Conservation (phyloP, 2,113 vertebrate genomes). For the Cebus imitator region DNA sequence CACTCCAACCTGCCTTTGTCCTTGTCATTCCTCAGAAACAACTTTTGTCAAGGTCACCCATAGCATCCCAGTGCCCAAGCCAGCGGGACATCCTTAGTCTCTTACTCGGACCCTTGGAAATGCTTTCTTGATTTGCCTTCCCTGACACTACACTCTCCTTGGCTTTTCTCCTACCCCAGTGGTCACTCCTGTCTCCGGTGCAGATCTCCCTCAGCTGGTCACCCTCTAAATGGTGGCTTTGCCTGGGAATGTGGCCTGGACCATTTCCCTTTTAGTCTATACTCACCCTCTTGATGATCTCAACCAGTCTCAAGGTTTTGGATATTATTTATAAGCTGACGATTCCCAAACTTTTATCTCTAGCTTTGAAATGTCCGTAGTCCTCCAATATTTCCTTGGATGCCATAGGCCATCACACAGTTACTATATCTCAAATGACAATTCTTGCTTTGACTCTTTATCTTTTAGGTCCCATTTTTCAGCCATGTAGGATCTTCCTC, state of each 20-base stretch:
- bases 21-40: neutral
- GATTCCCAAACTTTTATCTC: neutral
- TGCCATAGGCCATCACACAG: neutral
- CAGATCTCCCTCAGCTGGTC: neutral
- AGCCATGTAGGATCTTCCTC: neutral
- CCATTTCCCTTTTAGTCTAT: neutral
- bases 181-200: neutral
- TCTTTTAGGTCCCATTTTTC: neutral
- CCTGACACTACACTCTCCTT: rapidly evolving
- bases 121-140: neutral
- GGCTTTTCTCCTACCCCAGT: neutral
- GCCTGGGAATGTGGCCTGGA: neutral
- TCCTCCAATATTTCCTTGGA: neutral
- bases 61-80: neutral
- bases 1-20: neutral
- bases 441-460: neutral
- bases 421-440: neutral
- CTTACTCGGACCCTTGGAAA: neutral
- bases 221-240: neutral
- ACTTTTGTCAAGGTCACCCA: neutral
- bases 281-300: neutral
- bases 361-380: neutral
- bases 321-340: neutral
- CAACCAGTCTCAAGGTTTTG: neutral
- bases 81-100: neutral